Base-by-base conservation (phyloP, 2,113 vertebrate genomes). In the Lepus americanus region DNA sequence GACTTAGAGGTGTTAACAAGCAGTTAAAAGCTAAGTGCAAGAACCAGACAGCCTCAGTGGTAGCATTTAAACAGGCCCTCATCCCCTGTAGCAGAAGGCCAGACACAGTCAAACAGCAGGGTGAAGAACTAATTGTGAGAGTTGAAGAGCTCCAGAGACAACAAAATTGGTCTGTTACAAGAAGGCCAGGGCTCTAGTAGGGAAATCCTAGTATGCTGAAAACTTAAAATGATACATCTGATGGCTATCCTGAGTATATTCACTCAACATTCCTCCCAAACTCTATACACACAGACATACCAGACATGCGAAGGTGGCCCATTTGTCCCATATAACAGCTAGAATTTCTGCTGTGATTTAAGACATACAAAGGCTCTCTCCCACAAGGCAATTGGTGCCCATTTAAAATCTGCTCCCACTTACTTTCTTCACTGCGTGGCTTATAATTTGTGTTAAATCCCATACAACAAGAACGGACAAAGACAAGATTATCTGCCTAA, bases 21-120 rank as follows among this genome's bases (percentile, higher is more conserved):
- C 36, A 87, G n/a, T 79, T 89, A 83, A 87, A 27, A 94, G 20
- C 51, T 84, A 59, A 93, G 63, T 77, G 53, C 31, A 59, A 39
- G 78, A 69, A 85, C 61, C 33, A 44, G 33, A 80, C 29, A 20
- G 20, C 44, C 44, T 91, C 23, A 27, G 20, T 70, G 55, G 72
- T 88, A 63, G 64, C 17, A 73, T 31, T 74, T 55, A 85, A 86
- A 79, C 23, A 82, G 33, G 20, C 27, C 39, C 23, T 84, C 59
- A 63, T 92, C 72, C 90, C 88, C 59, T 90, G 51, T 70, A 87
- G n/a, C 64, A 94, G 64, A 92, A 94, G 86, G 29, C 55, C 64
- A 96, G 55, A 29, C 59, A 78, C 27, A 92, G 61, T 89, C 23
- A 86, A 73, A 83, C 55, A 92, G 70, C 49, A 97, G 55, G 31